Evolutionary conservation across 2,888 invertebrate species (phyloP).

Genomic region (Timema podura): DNA sequence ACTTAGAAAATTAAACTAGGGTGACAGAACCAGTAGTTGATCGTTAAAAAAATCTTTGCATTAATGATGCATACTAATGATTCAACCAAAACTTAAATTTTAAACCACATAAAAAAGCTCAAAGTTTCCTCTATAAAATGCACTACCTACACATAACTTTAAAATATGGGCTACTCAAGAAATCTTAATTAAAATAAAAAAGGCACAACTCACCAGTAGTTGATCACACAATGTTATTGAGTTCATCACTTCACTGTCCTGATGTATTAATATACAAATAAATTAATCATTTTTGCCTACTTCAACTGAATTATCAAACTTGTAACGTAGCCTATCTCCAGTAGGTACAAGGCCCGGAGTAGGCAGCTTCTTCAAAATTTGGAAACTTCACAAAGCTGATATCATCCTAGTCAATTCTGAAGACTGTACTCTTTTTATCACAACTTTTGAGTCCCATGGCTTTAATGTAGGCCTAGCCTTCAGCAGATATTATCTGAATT

Average conservation of each 20-base stretch:
- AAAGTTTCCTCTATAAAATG: not conserved
- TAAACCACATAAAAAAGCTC: not conserved
- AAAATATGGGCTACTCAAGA: not conserved
- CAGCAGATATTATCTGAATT: not conserved
- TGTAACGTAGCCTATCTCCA: slow-evolving; percentile 8
- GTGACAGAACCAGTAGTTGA: slow-evolving; percentile 1
- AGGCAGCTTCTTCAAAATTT: slow-evolving; percentile 11
- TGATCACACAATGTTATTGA: not conserved
- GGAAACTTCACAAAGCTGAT: slow-evolving; percentile 8
- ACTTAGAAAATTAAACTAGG: not conserved
- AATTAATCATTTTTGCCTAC: not conserved
- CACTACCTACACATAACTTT: not conserved
- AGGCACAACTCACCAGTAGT: not conserved
- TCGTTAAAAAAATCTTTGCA: not conserved
- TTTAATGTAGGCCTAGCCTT: not conserved
- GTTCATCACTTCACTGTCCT: too few relatives aligned
- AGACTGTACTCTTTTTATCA: slow-evolving; percentile 10
- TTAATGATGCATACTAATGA: slow-evolving; percentile 1
- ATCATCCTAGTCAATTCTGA: slow-evolving; percentile 12
- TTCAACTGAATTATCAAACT: slow-evolving; percentile 13
- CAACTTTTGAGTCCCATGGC: slow-evolving; percentile 10
- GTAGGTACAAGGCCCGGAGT: not conserved
- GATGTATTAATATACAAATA: too few relatives aligned
- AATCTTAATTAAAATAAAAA: slow-evolving; percentile 3
- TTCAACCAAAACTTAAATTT: not conserved